Evolutionary conservation across 2,797 vertebrate genomes (phyloP).

Genomic region (Thamnophis elegans): DNA sequence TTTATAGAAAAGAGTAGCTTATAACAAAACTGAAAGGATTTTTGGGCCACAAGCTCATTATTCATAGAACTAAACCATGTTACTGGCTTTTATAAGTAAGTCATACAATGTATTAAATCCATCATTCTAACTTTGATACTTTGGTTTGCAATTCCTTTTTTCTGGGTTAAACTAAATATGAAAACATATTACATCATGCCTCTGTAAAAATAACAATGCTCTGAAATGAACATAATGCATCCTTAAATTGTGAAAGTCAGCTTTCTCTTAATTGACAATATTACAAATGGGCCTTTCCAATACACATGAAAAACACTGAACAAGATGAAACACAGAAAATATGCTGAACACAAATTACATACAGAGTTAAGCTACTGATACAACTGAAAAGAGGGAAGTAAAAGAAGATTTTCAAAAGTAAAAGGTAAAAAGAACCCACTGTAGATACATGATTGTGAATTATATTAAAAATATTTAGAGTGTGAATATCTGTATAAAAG

Average conservation of each 20-base stretch:
- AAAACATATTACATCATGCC: background rate
- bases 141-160: background rate
- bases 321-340: conserved; percentile 61
- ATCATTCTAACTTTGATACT: background rate
- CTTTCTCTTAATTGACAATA: conserved; percentile 62
- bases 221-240: conserved; percentile 38
- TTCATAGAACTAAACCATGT: background rate
- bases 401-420: conserved; percentile 45
- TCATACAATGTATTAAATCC: background rate
- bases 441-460: conserved; percentile 55
- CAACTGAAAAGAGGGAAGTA: conserved; percentile 59
- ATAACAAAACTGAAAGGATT: background rate
- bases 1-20: background rate
- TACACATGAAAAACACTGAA: conserved; percentile 50
- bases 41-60: background rate
- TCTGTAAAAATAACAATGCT: conserved; percentile 4
- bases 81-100: background rate
- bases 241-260: conserved; percentile 67
- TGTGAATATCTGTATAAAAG: conserved; percentile 48
- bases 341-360: conserved; percentile 67
- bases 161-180: conserved; percentile 48
- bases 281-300: conserved; percentile 67
- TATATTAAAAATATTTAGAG: conserved; percentile 56
- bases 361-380: conserved; percentile 62
- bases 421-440: conserved; percentile 41